Percentiles rank a stretch among this genome's conserved stretches.
Evolutionary conservation across 2,888 invertebrate species (phyloP).

Genomic region (Drosophila anomalata): DNA sequence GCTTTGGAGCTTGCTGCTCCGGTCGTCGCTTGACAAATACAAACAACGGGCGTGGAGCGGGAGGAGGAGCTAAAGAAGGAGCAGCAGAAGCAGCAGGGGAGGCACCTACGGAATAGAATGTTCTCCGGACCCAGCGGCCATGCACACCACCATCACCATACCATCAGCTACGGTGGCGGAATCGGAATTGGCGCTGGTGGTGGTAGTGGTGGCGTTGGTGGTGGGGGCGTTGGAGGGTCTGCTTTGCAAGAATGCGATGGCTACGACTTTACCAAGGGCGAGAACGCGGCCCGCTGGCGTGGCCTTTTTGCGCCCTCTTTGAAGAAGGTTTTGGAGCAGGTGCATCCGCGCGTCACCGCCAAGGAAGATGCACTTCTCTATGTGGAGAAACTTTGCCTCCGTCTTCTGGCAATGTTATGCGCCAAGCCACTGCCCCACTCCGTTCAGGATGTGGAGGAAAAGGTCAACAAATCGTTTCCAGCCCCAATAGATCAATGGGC

Average conservation of each 20-base stretch:
- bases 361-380: constrained; percentile 95
- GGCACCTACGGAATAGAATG: constrained; percentile 28
- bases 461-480: constrained; percentile 96
- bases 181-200: constrained; percentile 82
- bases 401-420: constrained; percentile 94
- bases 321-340: constrained; percentile 95
- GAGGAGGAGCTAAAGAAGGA: constrained; percentile 37
- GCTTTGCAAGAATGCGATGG: constrained; percentile 71
- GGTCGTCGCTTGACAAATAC: constrained; percentile 63
- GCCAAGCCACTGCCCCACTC: constrained; percentile 93
- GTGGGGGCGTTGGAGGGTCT: constrained; percentile 53
- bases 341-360: constrained; percentile 93
- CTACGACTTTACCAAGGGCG: constrained; percentile 93
- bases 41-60: constrained; percentile 49
- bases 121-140: constrained; percentile 38
- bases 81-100: constrained; percentile 44
- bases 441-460: constrained; percentile 95
- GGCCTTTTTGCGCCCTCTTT: constrained; percentile 94
- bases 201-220: constrained; percentile 58
- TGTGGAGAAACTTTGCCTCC: constrained; percentile 95
- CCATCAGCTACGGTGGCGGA: constrained; percentile 35
- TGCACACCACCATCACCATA: constrained; percentile 20
- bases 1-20: constrained; percentile 34
- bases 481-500: constrained; percentile 98
- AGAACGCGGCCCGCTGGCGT: constrained; percentile 96